Evolutionary conservation across 2,888 invertebrate species (phyloP).

Genomic region (Tenodera sinensis): DNA sequence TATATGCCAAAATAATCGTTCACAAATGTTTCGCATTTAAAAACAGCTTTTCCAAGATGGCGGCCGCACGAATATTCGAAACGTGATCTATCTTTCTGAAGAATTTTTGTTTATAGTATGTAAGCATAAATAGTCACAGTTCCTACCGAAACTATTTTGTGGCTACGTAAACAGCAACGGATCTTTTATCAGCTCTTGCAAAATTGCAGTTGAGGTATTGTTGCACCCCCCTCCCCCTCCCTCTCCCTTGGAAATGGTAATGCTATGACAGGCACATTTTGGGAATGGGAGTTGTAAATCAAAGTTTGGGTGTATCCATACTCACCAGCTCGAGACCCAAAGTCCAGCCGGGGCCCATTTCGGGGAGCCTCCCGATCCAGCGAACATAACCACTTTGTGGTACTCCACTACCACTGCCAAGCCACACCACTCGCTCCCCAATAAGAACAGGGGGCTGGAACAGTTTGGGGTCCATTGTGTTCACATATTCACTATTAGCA

Average conservation of each 20-base stretch:
- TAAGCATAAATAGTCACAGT: not conserved
- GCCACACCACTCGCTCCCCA: conserved; percentile 51
- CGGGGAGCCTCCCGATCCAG: conserved; percentile 51
- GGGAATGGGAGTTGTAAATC: not conserved
- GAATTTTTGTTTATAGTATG: not conserved
- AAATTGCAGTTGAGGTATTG: not conserved
- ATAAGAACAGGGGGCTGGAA: conserved; percentile 40
- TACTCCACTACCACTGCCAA: conserved; percentile 45
- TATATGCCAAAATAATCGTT: no score
- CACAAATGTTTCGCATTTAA: not conserved
- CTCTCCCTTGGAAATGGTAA: no score
- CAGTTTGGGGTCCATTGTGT: conserved; percentile 21
- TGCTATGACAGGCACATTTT: not conserved
- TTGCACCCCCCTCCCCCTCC: no score
- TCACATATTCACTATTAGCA: not conserved
- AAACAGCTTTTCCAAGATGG: not conserved
- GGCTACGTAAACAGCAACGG: no score
- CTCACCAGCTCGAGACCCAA: conserved; percentile 55
- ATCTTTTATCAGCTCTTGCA: not conserved
- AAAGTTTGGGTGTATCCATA: conserved; percentile 26
- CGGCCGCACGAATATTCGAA: not conserved
- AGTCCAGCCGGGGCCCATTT: conserved; percentile 45
- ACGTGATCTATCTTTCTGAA: not conserved
- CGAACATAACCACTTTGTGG: conserved; percentile 49
- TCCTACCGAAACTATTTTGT: not conserved